A percentile compares a stretch with the other conserved stretches of the same genome.
phyloP scores from a whole-genome alignment of 2,113 vertebrate species.

The Pomatorhinus ruficollis region DNA sequence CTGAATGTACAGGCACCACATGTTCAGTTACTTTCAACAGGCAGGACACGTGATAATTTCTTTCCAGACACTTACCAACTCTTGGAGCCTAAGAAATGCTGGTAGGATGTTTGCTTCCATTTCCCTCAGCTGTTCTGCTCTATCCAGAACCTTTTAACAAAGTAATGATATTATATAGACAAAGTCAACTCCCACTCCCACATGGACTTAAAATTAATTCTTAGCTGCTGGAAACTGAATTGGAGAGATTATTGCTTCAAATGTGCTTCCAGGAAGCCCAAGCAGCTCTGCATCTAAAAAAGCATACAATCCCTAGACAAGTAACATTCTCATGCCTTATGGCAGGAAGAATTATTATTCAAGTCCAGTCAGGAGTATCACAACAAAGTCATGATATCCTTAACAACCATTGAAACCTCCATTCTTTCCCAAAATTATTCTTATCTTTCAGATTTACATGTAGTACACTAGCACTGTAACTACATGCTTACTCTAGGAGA shows the following conservation, averaged over 20 bases:
- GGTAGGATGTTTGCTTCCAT: constrained; percentile 90
- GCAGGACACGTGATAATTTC: background rate
- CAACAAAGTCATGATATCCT: background rate
- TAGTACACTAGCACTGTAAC: background rate
- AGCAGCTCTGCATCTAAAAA: background rate
- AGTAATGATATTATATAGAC: background rate
- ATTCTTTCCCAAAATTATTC: background rate
- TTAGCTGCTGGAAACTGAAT: background rate
- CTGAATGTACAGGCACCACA: background rate
- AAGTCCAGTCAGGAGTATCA: background rate
- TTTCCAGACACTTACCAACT: constrained; percentile 83
- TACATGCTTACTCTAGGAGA: background rate
- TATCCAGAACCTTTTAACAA: constrained; percentile 87
- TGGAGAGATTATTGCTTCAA: background rate
- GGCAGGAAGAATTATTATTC: background rate
- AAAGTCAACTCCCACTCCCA: background rate
- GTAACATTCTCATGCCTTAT: background rate
- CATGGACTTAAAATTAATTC: background rate
- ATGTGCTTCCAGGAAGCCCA: background rate
- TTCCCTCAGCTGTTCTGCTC: constrained; percentile 90
- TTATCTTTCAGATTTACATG: background rate
- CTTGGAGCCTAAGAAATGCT: constrained; percentile 91
- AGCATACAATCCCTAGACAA: background rate
- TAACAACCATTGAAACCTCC: background rate
- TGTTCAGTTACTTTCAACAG: background rate